A percentile compares a stretch with the other conserved stretches of the same genome.
Conservation (phyloP, 2,797 vertebrate genomes). For the Tokudaia tokunoshimensis region DNA sequence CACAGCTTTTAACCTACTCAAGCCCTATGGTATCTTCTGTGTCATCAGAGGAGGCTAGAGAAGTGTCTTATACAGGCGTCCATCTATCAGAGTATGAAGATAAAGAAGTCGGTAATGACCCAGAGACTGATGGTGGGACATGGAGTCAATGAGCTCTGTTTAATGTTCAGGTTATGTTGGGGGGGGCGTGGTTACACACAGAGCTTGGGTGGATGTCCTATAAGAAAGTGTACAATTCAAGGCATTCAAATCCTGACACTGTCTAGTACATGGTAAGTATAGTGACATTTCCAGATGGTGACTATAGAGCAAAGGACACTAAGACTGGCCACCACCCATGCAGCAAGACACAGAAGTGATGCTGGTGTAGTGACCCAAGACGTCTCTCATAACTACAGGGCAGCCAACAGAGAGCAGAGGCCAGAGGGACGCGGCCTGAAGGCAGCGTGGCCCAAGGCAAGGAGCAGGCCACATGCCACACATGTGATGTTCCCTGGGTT, state of each 20-base stretch:
- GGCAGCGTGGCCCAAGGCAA: background rate
- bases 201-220: no score
- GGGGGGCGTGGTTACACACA: background rate
- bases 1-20: fast-evolving
- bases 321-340: background rate
- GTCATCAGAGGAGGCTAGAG: background rate
- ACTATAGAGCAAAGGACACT: background rate
- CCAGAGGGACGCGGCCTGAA: background rate
- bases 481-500: background rate
- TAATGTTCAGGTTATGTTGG: background rate
- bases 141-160: no score
- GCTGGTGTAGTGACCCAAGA: background rate
- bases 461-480: background rate
- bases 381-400: background rate
- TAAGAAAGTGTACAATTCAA: background rate
- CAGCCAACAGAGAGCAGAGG: background rate
- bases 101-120: no score
- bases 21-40: no score
- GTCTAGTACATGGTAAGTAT: background rate
- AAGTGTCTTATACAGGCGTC: fast-evolving
- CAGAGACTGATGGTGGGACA: no score
- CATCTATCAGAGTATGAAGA: background rate
- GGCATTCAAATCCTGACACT: background rate
- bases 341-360: background rate
- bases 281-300: background rate